Percentiles rank a stretch among this genome's conserved stretches.
Conservation (phyloP, 2,888 invertebrate genomes). For the Chamaedrilus cognettii region DNA sequence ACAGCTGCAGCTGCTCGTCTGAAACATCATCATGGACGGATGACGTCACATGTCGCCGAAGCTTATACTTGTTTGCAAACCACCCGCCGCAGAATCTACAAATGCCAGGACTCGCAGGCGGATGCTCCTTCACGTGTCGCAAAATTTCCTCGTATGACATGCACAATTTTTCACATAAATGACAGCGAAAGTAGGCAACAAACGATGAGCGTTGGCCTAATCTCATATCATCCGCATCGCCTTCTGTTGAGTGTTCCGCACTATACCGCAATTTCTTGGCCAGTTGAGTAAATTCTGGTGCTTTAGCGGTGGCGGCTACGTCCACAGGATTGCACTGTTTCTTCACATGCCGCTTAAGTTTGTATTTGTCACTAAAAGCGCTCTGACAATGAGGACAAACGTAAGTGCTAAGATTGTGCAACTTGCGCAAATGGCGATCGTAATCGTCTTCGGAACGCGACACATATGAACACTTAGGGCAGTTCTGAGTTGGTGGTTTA, state of each 20-base stretch:
- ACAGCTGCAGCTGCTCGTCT: conserved; percentile 13
- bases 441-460: conserved; percentile 21
- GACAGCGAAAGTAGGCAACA: conserved; percentile 18
- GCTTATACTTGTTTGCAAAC: conserved; percentile 32
- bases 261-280: conserved; percentile 8
- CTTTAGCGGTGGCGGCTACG: background rate
- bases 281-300: conserved; percentile 17
- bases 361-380: conserved; percentile 32
- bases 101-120: conserved; percentile 25
- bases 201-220: too few relatives aligned
- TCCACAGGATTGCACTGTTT: background rate
- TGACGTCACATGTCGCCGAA: conserved; percentile 31
- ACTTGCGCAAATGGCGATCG: conserved; percentile 28
- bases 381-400: conserved; percentile 22
- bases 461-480: conserved; percentile 24
- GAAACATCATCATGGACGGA: conserved; percentile 31
- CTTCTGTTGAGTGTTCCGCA: too few relatives aligned
- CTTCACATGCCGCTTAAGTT: conserved; percentile 26
- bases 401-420: conserved; percentile 24
- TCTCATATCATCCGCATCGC: background rate
- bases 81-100: conserved; percentile 34
- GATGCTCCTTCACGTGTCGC: conserved; percentile 23
- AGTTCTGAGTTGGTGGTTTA: conserved; percentile 15
- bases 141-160: conserved; percentile 20
- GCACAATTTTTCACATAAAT: conserved; percentile 20